Percentiles rank a stretch among this genome's conserved stretches.
Evolutionary conservation across 1,140 invertebrate species (phyloP).

Genomic region (Drosophila dunni): DNA sequence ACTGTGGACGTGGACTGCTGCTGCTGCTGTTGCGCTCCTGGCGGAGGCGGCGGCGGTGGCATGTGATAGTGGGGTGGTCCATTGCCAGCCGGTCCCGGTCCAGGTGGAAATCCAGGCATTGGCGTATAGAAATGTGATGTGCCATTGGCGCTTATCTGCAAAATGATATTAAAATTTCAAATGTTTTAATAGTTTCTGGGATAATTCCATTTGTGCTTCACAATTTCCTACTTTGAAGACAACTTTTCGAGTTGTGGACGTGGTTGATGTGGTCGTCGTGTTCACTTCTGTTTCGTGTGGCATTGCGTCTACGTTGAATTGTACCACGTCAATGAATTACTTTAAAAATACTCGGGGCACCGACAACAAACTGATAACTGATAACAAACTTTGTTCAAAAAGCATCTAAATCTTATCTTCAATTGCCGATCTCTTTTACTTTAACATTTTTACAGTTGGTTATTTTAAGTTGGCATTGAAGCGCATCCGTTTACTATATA

Average conservation of each 20-base stretch:
- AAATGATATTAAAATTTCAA: not conserved
- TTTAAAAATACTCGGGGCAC: conserved; percentile 42
- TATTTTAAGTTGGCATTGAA: conserved; percentile 10
- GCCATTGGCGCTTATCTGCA: conserved; percentile 85
- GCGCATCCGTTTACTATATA: conserved; percentile 3
- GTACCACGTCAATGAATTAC: conserved; percentile 58
- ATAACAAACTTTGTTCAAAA: conserved; percentile 3
- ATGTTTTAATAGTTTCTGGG: not conserved
- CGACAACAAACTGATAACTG: not conserved
- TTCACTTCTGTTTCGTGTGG: conserved; percentile 15
- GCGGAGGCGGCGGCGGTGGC: conserved; percentile 62
- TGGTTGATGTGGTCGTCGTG: conserved; percentile 26
- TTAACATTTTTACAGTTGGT: not conserved
- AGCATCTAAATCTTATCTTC: conserved; percentile 13
- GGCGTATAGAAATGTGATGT: conserved; percentile 86
- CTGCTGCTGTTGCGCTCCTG: conserved; percentile 59
- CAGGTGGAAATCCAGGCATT: conserved; percentile 85
- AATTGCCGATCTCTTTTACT: not conserved
- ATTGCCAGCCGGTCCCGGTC: conserved; percentile 85
- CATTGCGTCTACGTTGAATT: conserved; percentile 5
- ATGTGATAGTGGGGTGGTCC: conserved; percentile 87
- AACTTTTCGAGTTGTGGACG: conserved; percentile 22
- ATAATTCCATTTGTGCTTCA: not conserved
- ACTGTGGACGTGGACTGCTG: conserved; percentile 30
- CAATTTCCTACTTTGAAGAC: conserved; percentile 45